Evolutionary conservation across 1,140 invertebrate genomes (phyloP).

Genomic region (Holotrichia oblita): DNA sequence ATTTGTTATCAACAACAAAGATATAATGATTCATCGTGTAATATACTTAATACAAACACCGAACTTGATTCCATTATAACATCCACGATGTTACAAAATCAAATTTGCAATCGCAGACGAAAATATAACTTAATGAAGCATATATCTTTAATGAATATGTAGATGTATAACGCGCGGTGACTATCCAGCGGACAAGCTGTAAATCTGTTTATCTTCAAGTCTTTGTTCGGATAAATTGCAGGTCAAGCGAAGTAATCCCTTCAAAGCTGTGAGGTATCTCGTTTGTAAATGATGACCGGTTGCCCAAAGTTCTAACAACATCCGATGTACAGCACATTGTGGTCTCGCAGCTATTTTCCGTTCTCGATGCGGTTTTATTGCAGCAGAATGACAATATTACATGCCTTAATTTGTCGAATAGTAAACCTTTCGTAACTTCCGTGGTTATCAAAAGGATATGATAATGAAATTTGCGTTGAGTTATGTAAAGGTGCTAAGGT

Average conservation of each 20-base stretch:
- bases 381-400: not conserved
- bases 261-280: not conserved
- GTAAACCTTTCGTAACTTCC: not conserved
- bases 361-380: not conserved
- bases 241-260: conserved; percentile 15
- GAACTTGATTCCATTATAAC: too few relatives aligned
- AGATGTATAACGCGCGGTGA: not conserved
- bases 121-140: too few relatives aligned
- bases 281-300: not conserved
- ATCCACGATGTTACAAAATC: too few relatives aligned
- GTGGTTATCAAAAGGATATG: not conserved
- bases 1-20: too few relatives aligned
- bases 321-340: not conserved
- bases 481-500: not conserved
- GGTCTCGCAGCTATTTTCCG: not conserved
- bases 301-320: not conserved
- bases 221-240: not conserved
- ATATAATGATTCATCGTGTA: too few relatives aligned
- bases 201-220: conserved; percentile 12
- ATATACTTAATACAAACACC: too few relatives aligned
- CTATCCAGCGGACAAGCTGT: not conserved
- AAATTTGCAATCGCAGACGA: too few relatives aligned
- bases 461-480: not conserved
- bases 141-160: too few relatives aligned
- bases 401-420: not conserved